Percentiles rank a stretch among this genome's conserved stretches.
Evolutionary conservation across 2,888 invertebrate genomes (phyloP).

Genomic region (Eledona agricola): DNA sequence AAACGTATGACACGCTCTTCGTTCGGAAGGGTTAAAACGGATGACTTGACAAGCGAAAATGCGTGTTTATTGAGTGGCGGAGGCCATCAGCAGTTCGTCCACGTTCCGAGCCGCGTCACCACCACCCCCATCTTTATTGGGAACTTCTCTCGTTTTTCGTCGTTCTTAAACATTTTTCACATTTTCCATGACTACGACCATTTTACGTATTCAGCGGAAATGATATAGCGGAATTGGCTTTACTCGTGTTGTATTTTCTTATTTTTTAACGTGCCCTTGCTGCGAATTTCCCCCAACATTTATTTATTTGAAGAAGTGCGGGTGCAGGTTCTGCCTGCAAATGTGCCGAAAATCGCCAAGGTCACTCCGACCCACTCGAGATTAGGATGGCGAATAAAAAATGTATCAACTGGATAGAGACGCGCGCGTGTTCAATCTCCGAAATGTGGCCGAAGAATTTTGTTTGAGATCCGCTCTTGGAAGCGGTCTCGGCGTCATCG

Average conservation of each 20-base stretch:
- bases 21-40: constrained; percentile 34
- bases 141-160: constrained; percentile 40
- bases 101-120: constrained; percentile 41
- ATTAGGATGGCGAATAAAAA: no score
- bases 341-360: constrained; percentile 13
- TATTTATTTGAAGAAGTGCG: constrained; percentile 30
- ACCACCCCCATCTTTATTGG: constrained; percentile 42
- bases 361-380: no score
- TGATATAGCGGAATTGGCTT: constrained; percentile 43
- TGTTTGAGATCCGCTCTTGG: no score
- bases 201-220: constrained; percentile 43
- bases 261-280: constrained; percentile 46
- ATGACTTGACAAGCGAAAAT: constrained; percentile 42
- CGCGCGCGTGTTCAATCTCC: no score
- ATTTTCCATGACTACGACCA: constrained; percentile 40
- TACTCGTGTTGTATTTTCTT: constrained; percentile 45
- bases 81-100: constrained; percentile 41
- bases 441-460: no score
- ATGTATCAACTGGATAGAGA: no score
- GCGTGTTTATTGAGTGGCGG: constrained; percentile 43
- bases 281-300: constrained; percentile 35
- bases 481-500: constrained; percentile 22
- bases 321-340: constrained; percentile 15
- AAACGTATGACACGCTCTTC: no score
- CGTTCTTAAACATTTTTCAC: constrained; percentile 44